Evolutionary conservation across 2,113 vertebrate genomes (phyloP).

Genomic region (Caranx ignobilis): DNA sequence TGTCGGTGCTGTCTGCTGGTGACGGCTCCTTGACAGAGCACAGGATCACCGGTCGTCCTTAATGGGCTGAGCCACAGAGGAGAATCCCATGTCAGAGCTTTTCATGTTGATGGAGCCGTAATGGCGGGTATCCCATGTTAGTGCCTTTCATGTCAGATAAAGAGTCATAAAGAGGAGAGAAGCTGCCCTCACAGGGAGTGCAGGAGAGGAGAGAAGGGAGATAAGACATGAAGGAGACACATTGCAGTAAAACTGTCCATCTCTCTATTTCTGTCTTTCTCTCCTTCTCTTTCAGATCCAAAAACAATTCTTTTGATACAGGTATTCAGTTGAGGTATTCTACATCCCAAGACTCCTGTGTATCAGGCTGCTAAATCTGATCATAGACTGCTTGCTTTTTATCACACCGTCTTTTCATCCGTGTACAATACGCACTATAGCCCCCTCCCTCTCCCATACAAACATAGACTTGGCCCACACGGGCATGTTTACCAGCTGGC

Average conservation of each 20-base stretch:
- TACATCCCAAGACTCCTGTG: slow-evolving; percentile 28
- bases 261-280: slow-evolving; percentile 81
- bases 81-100: slow-evolving; percentile 80
- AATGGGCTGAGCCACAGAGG: slow-evolving; percentile 78
- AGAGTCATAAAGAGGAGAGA: slow-evolving; percentile 83
- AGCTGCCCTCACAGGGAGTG: slow-evolving; percentile 81
- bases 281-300: slow-evolving; percentile 24
- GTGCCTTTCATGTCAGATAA: slow-evolving; percentile 86
- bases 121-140: slow-evolving; percentile 82
- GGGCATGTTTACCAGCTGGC: slow-evolving; percentile 79
- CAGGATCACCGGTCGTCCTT: slow-evolving; percentile 79
- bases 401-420: slow-evolving; percentile 48
- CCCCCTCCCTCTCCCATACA: slow-evolving; percentile 37
- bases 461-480: slow-evolving; percentile 66
- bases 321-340: slow-evolving; percentile 39
- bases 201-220: slow-evolving; percentile 84
- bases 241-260: slow-evolving; percentile 89
- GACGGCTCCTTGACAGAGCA: slow-evolving; percentile 82
- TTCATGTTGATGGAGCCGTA: slow-evolving; percentile 85
- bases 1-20: slow-evolving; percentile 73
- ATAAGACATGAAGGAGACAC: slow-evolving; percentile 94
- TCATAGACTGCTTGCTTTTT: slow-evolving; percentile 59
- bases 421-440: slow-evolving; percentile 27
- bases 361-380: slow-evolving; percentile 31
- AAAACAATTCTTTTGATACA: slow-evolving; percentile 23